These are phyloP conservation scores for Gallinago media DNA, from an alignment of 2,113 vertebrate species.

Conservation along the genomic window DNA sequence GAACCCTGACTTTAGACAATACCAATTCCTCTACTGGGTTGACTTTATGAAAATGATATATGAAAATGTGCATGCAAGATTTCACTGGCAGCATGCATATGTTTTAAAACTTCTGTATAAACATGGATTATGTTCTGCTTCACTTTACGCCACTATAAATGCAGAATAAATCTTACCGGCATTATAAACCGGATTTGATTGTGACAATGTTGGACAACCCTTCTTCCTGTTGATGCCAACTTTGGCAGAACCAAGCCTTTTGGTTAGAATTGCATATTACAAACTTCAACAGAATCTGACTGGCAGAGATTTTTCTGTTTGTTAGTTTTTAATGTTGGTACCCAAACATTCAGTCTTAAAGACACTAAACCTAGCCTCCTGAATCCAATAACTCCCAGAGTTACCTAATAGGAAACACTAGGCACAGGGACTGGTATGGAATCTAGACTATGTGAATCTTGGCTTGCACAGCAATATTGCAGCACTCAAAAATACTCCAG, in stretches of 20 bases:
- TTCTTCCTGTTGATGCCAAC: neutral
- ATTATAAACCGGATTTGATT: neutral
- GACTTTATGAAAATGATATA: neutral
- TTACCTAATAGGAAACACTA: neutral
- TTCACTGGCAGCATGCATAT: neutral
- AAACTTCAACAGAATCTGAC: neutral
- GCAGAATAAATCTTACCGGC: neutral
- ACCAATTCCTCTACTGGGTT: neutral
- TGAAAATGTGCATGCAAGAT: neutral
- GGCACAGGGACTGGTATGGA: neutral
- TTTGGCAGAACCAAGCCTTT: conserved; percentile 22
- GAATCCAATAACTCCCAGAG: neutral
- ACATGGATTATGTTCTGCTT: neutral
- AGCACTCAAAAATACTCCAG: neutral
- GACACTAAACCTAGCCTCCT: neutral
- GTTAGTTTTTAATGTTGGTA: neutral
- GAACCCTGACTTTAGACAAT: neutral
- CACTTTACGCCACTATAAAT: neutral
- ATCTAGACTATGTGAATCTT: neutral
- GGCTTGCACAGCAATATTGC: neutral
- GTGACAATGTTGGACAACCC: neutral
- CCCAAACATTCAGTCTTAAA: neutral
- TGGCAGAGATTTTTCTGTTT: neutral
- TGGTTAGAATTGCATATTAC: neutral
- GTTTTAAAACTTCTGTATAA: neutral